Conservation (phyloP, 2,888 invertebrate species). For the Pseudoips prasinana region DNA sequence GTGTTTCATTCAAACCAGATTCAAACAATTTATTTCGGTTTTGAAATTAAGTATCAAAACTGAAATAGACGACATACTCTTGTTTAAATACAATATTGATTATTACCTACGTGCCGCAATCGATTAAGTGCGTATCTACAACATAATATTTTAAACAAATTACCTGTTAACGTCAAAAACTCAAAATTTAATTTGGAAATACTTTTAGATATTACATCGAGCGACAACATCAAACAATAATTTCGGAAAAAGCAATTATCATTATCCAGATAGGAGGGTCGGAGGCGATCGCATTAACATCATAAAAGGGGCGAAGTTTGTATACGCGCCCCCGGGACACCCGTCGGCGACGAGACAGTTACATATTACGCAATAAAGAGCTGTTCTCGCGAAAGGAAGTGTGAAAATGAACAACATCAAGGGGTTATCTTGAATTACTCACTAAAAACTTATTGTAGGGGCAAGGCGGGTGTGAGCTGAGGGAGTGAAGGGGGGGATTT, state of each 20-base stretch:
- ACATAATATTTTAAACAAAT: conserved; percentile 41
- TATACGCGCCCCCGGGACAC: conserved; percentile 70
- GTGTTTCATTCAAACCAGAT: too few species aligned
- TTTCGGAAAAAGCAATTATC: conserved; percentile 80
- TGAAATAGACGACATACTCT: too few species aligned
- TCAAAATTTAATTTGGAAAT: conserved; percentile 55
- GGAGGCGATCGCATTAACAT: conserved; percentile 78
- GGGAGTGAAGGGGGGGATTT: conserved; percentile 61
- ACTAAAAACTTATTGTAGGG: conserved; percentile 80
- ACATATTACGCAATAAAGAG: conserved; percentile 82
- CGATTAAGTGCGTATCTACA: too few species aligned
- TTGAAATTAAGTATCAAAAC: too few species aligned
- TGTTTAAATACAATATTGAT: too few species aligned
- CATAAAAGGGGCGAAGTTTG: conserved; percentile 77
- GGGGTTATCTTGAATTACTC: conserved; percentile 82
- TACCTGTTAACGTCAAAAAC: conserved; percentile 60
- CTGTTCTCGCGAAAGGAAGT: conserved; percentile 83
- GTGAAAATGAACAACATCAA: conserved; percentile 82
- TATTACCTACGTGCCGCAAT: too few species aligned
- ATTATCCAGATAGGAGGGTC: conserved; percentile 77
- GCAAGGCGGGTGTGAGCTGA: conserved; percentile 46
- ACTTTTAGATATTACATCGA: conserved; percentile 60
- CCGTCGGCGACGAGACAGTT: conserved; percentile 77
- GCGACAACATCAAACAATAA: conserved; percentile 80
- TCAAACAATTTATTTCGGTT: too few species aligned